phyloP scores from a whole-genome alignment of 2,797 vertebrate species.

The Dallia pectoralis region DNA sequence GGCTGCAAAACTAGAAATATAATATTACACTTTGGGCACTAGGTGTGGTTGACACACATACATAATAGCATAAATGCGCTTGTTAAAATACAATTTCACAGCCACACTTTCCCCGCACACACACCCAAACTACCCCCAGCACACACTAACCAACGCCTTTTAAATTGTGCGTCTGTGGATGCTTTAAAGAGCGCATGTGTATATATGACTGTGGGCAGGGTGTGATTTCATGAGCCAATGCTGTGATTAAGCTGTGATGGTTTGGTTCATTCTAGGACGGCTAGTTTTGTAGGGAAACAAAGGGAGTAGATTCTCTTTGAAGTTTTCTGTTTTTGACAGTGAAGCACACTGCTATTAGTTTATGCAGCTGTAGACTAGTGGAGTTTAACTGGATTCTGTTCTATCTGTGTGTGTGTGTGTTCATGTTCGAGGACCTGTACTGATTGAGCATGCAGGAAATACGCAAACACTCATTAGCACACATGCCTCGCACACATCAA shows the following conservation, averaged over 20 bases:
- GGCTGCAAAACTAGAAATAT: not conserved
- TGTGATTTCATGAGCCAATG: constrained; percentile 20
- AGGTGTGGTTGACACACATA: not conserved
- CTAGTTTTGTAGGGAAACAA: constrained; percentile 39
- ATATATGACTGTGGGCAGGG: not conserved
- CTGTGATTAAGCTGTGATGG: constrained; percentile 35
- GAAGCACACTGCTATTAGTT: constrained; percentile 60
- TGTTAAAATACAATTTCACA: not conserved
- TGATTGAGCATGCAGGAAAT: not conserved
- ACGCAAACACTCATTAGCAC: not conserved
- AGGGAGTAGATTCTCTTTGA: constrained; percentile 54
- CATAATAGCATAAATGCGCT: not conserved
- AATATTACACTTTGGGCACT: not conserved
- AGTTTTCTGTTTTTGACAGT: constrained; percentile 55
- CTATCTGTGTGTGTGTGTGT: constrained; percentile 1
- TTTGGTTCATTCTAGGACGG: constrained; percentile 47
- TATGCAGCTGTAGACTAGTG: constrained; percentile 74
- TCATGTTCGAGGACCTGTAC: not conserved
- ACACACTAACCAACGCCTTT: not conserved
- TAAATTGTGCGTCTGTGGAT: too few relatives aligned
- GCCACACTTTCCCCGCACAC: not conserved
- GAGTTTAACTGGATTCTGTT: constrained; percentile 62
- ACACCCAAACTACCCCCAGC: not conserved
- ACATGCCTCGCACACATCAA: too few relatives aligned
- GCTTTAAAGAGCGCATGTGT: too few relatives aligned